phyloP scores from a whole-genome alignment of 2,797 vertebrate species.

The Nannoperca obscura region DNA sequence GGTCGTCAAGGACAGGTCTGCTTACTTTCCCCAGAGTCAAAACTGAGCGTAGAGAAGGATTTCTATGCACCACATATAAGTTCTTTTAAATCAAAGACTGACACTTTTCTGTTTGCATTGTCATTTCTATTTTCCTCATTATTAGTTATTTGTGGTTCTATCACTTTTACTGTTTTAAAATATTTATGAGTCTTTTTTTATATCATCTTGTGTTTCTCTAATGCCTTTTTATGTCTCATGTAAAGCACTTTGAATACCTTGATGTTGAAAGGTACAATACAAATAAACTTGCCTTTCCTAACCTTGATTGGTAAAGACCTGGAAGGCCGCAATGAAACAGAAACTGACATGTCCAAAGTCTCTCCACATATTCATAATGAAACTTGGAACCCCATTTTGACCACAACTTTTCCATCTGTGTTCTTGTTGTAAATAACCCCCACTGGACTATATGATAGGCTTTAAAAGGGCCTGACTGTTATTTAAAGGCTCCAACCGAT shows the following conservation, averaged over 20 bases:
- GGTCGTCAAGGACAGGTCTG: background rate
- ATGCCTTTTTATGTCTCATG: background rate
- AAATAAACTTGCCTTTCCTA: background rate
- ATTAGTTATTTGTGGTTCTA: background rate
- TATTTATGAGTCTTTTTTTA: background rate
- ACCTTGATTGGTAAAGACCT: background rate
- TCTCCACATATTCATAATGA: conserved; percentile 24
- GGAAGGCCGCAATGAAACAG: conserved; percentile 7
- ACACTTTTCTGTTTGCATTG: background rate
- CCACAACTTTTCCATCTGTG: conserved; percentile 50
- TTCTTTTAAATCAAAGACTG: background rate
- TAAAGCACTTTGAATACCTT: background rate
- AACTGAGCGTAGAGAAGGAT: background rate
- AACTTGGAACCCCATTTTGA: conserved; percentile 39
- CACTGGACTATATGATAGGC: conserved; percentile 42
- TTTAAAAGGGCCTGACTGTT: conserved; percentile 60
- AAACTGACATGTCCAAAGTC: conserved; percentile 16
- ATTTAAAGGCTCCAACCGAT: conserved; percentile 58
- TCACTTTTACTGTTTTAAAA: background rate
- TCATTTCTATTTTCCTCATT: background rate
- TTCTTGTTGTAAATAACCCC: conserved; percentile 52
- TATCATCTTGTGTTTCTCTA: background rate
- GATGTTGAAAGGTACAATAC: background rate
- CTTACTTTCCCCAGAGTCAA: background rate
- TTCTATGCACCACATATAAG: background rate